A percentile compares a stretch with the other conserved stretches of the same genome.
phyloP scores from a whole-genome alignment of 2,113 vertebrate genomes.

The Nematolebias whitei region DNA sequence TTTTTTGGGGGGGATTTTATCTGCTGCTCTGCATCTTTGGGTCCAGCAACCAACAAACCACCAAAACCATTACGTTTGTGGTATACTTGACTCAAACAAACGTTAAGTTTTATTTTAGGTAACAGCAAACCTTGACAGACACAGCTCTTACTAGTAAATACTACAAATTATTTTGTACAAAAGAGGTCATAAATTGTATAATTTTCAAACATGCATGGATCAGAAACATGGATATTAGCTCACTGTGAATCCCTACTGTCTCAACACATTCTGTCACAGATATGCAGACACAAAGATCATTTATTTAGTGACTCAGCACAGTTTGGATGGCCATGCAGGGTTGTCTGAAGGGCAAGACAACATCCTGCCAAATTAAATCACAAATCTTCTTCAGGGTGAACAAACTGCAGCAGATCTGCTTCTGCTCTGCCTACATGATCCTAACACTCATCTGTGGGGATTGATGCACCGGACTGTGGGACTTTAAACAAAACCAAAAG shows the following conservation, averaged over 20 bases:
- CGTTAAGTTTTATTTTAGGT: no score
- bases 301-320: conserved; percentile 33
- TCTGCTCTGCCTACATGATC: conserved; percentile 15
- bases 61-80: no score
- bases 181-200: no score
- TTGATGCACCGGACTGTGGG: neutral
- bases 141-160: no score
- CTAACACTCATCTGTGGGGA: conserved; percentile 45
- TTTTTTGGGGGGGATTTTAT: no score
- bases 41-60: no score
- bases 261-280: neutral
- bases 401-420: conserved; percentile 32
- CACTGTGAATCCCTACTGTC: conserved; percentile 34
- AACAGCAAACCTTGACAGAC: no score
- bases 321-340: neutral
- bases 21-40: no score
- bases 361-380: conserved; percentile 63
- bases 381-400: conserved; percentile 28
- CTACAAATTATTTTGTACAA: no score
- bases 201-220: neutral
- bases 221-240: no score
- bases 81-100: no score
- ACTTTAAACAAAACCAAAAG: conserved; percentile 31
- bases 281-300: conserved; percentile 6
- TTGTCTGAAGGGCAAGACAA: conserved; percentile 29